These are phyloP conservation scores for Catharus bicknelli DNA, from an alignment of 2,113 vertebrate genomes.

Conservation along the genomic window DNA sequence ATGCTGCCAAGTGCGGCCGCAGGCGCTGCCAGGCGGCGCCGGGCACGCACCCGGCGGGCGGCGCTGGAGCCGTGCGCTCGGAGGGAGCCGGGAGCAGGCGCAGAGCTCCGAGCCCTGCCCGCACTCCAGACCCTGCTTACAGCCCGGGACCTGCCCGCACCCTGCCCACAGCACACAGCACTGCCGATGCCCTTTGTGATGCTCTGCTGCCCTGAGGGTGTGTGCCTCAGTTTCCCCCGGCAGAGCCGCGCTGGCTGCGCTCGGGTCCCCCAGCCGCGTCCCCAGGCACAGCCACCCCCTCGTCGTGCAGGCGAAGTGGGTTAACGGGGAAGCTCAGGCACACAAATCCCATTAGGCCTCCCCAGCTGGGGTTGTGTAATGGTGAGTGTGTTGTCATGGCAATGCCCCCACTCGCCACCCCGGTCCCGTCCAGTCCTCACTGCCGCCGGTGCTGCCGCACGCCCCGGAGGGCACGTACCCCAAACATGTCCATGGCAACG, in stretches of 20 bases:
- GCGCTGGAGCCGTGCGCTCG: not conserved
- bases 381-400: not conserved
- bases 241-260: not conserved
- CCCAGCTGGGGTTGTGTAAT: constrained; percentile 24
- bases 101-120: not conserved
- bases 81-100: not conserved
- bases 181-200: fast-evolving
- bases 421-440: not conserved
- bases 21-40: not conserved
- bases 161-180: not conserved
- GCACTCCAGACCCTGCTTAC: not conserved
- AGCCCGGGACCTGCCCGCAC: not conserved
- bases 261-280: fast-evolving
- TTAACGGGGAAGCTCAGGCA: constrained; percentile 33
- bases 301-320: not conserved
- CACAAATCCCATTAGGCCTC: constrained; percentile 51
- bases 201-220: fast-evolving
- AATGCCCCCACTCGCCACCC: not conserved
- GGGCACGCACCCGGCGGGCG: not conserved
- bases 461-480: not conserved
- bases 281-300: not conserved
- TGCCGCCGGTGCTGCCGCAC: not conserved
- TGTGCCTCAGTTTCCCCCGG: not conserved
- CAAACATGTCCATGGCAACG: not conserved
- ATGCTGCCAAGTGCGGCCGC: not conserved